These are phyloP conservation scores for Trichosurus vulpecula DNA, from an alignment of 2,797 vertebrate genomes.

Conservation along the genomic window DNA sequence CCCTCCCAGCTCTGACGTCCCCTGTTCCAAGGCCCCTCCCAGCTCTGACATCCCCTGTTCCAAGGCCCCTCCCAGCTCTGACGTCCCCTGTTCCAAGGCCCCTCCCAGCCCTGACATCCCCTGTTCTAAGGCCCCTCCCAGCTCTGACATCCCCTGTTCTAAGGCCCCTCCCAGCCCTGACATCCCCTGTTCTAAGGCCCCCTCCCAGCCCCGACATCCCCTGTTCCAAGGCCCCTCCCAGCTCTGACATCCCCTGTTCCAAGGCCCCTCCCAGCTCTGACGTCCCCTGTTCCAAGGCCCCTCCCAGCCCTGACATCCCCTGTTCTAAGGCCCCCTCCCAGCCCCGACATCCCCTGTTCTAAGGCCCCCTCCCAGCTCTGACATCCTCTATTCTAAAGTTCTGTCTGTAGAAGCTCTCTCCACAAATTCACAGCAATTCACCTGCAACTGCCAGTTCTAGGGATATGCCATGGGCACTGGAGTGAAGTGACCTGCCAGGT, in stretches of 20 bases:
- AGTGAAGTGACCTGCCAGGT: not conserved
- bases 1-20: not conserved
- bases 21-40: not conserved
- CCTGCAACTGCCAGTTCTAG: not conserved
- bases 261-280: too few relatives aligned
- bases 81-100: not conserved
- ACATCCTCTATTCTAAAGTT: not conserved
- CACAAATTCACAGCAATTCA: not conserved
- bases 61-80: not conserved
- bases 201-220: not conserved
- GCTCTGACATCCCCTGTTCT: not conserved
- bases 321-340: too few relatives aligned
- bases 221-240: not conserved
- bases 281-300: too few relatives aligned
- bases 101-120: not conserved
- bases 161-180: not conserved
- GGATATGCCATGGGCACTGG: not conserved
- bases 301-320: too few relatives aligned
- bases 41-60: not conserved
- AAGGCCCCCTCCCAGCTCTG: too few relatives aligned
- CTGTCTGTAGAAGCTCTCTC: not conserved
- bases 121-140: not conserved
- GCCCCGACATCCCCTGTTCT: too few relatives aligned
- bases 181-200: too few relatives aligned
- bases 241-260: too few relatives aligned